Conservation (phyloP, 2,113 vertebrate genomes). For the Neotoma lepida region DNA sequence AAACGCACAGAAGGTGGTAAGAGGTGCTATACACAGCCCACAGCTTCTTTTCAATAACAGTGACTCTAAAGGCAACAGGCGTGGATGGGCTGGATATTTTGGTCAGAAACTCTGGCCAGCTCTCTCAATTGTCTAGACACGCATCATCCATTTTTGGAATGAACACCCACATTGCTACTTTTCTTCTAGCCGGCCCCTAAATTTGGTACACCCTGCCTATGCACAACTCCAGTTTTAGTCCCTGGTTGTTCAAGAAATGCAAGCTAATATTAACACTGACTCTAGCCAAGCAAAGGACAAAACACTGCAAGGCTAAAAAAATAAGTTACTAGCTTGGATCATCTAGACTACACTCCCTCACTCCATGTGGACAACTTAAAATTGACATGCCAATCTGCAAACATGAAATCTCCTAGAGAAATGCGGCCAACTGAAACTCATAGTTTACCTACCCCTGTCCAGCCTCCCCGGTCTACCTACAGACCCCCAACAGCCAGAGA, state of each 20-base stretch:
- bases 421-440: background rate
- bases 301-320: background rate
- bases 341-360: background rate
- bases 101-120: background rate
- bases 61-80: background rate
- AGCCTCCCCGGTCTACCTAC: background rate
- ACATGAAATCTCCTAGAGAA: background rate
- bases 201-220: background rate
- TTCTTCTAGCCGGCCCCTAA: background rate
- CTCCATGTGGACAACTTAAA: background rate
- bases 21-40: background rate
- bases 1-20: background rate
- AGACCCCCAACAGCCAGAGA: background rate
- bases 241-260: background rate
- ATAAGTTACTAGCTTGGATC: background rate
- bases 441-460: fast-evolving
- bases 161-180: background rate
- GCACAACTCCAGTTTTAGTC: background rate
- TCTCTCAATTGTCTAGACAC: background rate
- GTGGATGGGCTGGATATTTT: fast-evolving
- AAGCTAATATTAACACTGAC: conserved; percentile 33
- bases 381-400: background rate
- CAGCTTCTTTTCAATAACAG: background rate
- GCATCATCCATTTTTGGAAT: background rate
- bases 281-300: background rate